Percentiles rank a stretch among this genome's conserved stretches.
phyloP scores from a whole-genome alignment of 2,797 vertebrate species.

The Nannoperca australis region DNA sequence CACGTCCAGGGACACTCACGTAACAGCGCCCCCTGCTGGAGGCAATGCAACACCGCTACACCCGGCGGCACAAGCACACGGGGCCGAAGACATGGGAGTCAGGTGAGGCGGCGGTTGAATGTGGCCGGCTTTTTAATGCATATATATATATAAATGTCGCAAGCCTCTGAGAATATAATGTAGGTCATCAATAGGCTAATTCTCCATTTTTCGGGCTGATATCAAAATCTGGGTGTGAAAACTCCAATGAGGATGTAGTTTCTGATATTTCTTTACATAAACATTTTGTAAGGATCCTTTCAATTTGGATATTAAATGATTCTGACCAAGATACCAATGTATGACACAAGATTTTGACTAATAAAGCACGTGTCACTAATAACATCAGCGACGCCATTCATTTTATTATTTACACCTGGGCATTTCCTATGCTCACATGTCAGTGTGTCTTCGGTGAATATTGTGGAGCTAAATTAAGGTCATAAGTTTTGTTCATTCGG shows the following conservation, averaged over 20 bases:
- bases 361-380: background rate
- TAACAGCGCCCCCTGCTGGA: constrained; percentile 60
- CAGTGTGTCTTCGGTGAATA: too few species aligned
- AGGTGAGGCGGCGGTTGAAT: constrained; percentile 1
- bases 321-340: background rate
- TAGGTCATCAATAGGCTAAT: background rate
- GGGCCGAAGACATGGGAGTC: background rate
- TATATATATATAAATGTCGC: too few species aligned
- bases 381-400: too few species aligned
- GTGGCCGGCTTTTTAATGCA: background rate
- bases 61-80: background rate
- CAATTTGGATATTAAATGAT: background rate
- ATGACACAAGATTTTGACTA: background rate
- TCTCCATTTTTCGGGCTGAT: background rate
- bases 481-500: too few species aligned
- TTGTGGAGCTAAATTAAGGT: too few species aligned
- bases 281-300: background rate
- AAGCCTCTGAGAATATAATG: too few species aligned
- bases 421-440: too few species aligned
- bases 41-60: background rate
- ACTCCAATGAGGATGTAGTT: background rate
- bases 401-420: too few species aligned
- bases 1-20: background rate
- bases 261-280: too few species aligned
- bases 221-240: too few species aligned